Percentiles rank a stretch among this genome's conserved stretches.
Evolutionary conservation across 2,888 invertebrate genomes (phyloP).

Genomic region (Acholoe squamosa): DNA sequence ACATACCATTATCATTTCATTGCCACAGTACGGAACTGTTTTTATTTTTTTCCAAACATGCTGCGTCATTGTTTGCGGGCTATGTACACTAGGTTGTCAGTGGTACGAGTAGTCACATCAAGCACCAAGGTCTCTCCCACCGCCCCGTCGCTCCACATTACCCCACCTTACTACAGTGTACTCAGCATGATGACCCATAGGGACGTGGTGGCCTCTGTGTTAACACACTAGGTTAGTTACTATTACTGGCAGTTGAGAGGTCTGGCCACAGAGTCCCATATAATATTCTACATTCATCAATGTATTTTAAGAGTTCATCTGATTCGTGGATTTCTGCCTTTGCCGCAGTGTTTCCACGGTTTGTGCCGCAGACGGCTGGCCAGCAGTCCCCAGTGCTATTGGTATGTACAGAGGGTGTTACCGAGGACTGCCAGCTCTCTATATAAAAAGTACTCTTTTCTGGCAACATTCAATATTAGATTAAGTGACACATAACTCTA

Average conservation of each 20-base stretch:
- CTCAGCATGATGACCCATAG: neutral
- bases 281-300: neutral
- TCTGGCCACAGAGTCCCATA: neutral
- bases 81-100: constrained; percentile 43
- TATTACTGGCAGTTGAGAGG: constrained; percentile 22
- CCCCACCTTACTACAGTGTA: constrained; percentile 13
- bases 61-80: neutral
- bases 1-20: neutral
- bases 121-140: neutral
- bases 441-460: too few relatives aligned
- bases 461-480: too few relatives aligned
- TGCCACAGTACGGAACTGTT: constrained; percentile 40
- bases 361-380: neutral
- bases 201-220: neutral
- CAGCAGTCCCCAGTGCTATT: neutral
- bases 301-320: neutral
- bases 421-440: too few relatives aligned
- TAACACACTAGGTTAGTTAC: neutral
- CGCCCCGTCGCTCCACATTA: neutral
- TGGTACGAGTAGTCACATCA: neutral
- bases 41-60: constrained; percentile 39
- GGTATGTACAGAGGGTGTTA: neutral
- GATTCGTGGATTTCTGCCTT: neutral
- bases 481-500: too few relatives aligned
- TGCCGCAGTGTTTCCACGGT: neutral